Conservation (phyloP, 2,888 invertebrate species). For the Agonopterix arenella region DNA sequence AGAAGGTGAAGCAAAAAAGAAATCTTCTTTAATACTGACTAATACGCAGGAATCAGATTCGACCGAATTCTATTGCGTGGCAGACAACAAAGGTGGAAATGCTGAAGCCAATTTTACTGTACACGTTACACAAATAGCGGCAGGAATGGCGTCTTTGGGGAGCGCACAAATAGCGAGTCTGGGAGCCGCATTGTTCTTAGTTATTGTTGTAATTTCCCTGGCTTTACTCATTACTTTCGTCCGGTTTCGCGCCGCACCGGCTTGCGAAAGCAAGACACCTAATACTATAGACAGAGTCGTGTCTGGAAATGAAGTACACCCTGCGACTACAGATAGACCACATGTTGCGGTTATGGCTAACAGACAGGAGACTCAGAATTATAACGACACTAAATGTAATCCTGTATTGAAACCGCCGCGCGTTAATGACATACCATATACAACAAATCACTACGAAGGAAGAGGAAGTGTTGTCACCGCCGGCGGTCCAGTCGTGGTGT, state of each 20-base stretch:
- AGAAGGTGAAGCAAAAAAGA: slow-evolving; percentile 85
- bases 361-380: slow-evolving; percentile 57
- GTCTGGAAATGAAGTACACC: slow-evolving; percentile 74
- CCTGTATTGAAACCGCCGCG: slow-evolving; percentile 85
- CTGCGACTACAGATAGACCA: slow-evolving; percentile 66
- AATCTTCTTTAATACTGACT: slow-evolving; percentile 85
- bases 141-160: slow-evolving; percentile 88
- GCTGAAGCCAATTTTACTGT: slow-evolving; percentile 93
- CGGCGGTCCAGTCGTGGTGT: slow-evolving; percentile 81
- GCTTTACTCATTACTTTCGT: slow-evolving; percentile 84
- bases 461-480: slow-evolving; percentile 80
- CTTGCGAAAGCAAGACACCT: slow-evolving; percentile 86
- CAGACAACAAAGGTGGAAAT: slow-evolving; percentile 92
- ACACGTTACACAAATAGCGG: slow-evolving; percentile 85
- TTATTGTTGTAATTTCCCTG: slow-evolving; percentile 85
- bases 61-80: slow-evolving; percentile 91
- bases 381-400: slow-evolving; percentile 71
- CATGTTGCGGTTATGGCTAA: slow-evolving; percentile 77
- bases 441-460: slow-evolving; percentile 82
- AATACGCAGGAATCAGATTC: slow-evolving; percentile 90
- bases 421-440: slow-evolving; percentile 81
- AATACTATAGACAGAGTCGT: slow-evolving; percentile 85
- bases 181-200: slow-evolving; percentile 87
- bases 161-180: slow-evolving; percentile 91
- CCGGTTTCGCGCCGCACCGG: slow-evolving; percentile 83